Evolutionary conservation across 2,113 vertebrate genomes (phyloP).

Genomic region (Coturnix japonica): DNA sequence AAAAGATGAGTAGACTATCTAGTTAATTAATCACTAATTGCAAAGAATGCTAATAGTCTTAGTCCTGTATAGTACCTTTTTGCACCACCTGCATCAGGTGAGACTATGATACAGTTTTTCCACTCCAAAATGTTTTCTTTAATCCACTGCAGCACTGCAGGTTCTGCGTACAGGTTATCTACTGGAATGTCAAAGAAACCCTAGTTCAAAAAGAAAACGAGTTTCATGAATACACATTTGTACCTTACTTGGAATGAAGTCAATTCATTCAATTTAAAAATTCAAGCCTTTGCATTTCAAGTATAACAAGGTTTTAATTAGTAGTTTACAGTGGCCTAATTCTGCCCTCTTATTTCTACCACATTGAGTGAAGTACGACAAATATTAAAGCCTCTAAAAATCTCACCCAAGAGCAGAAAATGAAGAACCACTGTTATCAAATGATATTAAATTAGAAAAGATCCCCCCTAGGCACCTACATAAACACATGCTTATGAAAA

Average conservation of each 20-base stretch:
- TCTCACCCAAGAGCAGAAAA: not conserved
- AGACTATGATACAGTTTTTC: constrained; percentile 93
- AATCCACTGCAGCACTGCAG: constrained; percentile 94
- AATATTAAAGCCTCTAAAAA: not conserved
- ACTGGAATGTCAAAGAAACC: constrained; percentile 97
- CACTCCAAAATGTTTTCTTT: constrained; percentile 91
- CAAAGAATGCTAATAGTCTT: not conserved
- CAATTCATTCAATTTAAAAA: not conserved
- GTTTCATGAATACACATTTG: not conserved
- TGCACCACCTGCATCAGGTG: constrained; percentile 93
- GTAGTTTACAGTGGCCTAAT: not conserved
- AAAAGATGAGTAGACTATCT: not conserved
- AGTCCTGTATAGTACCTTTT: constrained; percentile 84
- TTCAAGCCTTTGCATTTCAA: not conserved
- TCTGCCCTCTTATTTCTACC: not conserved
- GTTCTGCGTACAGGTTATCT: constrained; percentile 95
- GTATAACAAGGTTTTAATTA: not conserved
- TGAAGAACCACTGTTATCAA: not conserved
- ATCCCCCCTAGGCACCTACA: not conserved
- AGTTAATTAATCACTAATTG: not conserved
- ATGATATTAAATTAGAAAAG: not conserved
- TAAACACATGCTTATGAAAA: not conserved
- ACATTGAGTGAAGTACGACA: not conserved
- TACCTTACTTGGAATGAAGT: not conserved
- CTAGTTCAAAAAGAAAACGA: constrained; percentile 65